Evolutionary conservation across 2,113 vertebrate species (phyloP), one percentile per base, ranked within the genome.

Genomic region (Hippoglossus stenolepis): DNA sequence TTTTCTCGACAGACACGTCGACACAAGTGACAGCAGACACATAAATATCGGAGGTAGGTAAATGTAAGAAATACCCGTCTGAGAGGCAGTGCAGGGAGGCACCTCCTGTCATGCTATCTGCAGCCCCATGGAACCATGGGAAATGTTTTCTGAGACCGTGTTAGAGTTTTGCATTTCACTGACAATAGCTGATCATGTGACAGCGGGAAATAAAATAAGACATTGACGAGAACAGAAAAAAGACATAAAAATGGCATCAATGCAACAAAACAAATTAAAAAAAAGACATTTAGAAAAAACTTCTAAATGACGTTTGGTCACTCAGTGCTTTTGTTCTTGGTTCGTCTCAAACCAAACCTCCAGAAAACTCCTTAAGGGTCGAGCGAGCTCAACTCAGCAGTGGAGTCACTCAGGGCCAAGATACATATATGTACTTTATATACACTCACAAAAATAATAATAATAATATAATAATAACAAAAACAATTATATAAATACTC

Each of bases 301-400:
- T 87, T 86, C 81, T 90, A 86, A 90, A 93, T 83, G 79, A 89
- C 84, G 73, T 93, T 93, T 93, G 93, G 91, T 92, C 91, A 91
- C 92, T 93, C 92, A 95, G 93, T 94, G 94, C 93, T 94, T 95
- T 91, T 91, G 85, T 88, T 93, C 83, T 82, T 72, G 75, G 80
- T 91, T 92, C 57, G 71, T 85, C 77, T 11, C 67, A 79, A 91
- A 91, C 83, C 79, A 85, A 92, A 87, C 82, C 75, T 87, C 84
- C 82, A 84, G 74, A 82, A 65, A 85, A 87, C 89, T 90, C 89
- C 84, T 81, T 71, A 59, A 89, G 68, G 82, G 77, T 65, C 79
- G 82, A 87, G 84, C 78, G 77, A 90, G 83, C 87, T 90, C 85
- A 87, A 88, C 85, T 90, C 90, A 86, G 81, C 80, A 69, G 81